Base-by-base conservation (phyloP, 2,797 vertebrate species). In the Muscicapa striata region DNA sequence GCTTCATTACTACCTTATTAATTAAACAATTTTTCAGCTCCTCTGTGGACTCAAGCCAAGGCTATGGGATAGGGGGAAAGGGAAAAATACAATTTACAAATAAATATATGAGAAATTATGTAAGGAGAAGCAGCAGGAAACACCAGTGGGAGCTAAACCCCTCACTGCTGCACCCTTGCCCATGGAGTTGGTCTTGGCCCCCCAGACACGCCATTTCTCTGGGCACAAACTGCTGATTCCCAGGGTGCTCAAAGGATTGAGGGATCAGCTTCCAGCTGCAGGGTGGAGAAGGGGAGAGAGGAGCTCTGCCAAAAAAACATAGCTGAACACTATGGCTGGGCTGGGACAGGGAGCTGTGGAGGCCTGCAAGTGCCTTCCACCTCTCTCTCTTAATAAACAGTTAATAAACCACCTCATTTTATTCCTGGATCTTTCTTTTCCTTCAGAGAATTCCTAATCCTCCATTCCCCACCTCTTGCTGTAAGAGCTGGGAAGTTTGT, bases 351-450 rank as follows among this genome's bases (percentile, higher is more conserved):
- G 36, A 57, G 38, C 41, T 69, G 52, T 22, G 3, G 36, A 21
- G 54, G 41, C 24, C 3, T 1, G 0, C 0, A 0, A 36, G n/a
- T 45, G 52, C 32, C 69, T 59, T 68, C 68, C 24, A 30, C 32
- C 32, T 38, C 49, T 22, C 54, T 24, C 9, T 15, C 16, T 24
- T 73, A 79, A 94, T 59, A 73, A 80, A 86, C 5, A 36, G 4
- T 58, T 67, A 75, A 64, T 36, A 61, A 80, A 84, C 2, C n/a
- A 17, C 15, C 34, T 94, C 4, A 1, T 38, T 83, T 84, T 58
- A 54, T 74, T 63, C 21, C 45, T 59, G 9, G 26, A 32, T 19
- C 17, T 1, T 5, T 88, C 58, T 66, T 32, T 27, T 26, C 23
- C 34, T 68, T 59, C 59, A 32, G 21, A 74, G 27, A 18, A 15